Evolutionary conservation across 2,888 invertebrate species (phyloP).

Genomic region (Agonopterix alstromeriana): DNA sequence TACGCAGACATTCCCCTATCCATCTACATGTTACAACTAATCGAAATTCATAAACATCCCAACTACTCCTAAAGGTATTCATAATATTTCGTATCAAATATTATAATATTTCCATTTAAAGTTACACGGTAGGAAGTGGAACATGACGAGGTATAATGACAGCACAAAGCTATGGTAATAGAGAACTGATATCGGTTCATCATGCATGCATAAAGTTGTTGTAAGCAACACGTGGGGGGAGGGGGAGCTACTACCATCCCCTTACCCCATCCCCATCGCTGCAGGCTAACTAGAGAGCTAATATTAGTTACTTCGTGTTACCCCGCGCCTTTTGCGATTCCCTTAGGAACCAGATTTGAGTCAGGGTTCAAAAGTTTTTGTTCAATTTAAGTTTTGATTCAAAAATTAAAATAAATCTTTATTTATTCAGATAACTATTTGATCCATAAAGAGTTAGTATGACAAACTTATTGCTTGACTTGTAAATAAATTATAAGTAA

Average conservation of each 20-base stretch:
- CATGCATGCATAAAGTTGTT: constrained; percentile 55
- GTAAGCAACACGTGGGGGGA: constrained; percentile 11
- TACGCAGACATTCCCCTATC: background rate
- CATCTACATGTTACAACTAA: background rate
- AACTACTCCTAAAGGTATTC: background rate
- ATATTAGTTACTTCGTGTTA: too few species aligned
- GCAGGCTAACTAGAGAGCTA: too few species aligned
- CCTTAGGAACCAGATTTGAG: too few species aligned
- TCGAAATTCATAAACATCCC: background rate
- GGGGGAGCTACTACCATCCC: constrained; percentile 7
- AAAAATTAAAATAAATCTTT: too few species aligned
- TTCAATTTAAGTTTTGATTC: too few species aligned
- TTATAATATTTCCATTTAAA: constrained; percentile 22
- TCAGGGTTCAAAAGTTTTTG: too few species aligned
- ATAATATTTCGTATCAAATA: background rate
- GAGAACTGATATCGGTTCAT: constrained; percentile 58
- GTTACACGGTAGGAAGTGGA: constrained; percentile 37
- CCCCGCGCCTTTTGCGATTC: too few species aligned
- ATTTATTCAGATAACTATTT: too few species aligned
- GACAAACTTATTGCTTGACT: too few species aligned
- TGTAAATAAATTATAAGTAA: too few species aligned
- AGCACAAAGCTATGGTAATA: constrained; percentile 53
- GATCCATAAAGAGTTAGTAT: too few species aligned
- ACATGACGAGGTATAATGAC: constrained; percentile 55
- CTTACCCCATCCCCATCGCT: too few species aligned